phyloP scores from a whole-genome alignment of 2,113 vertebrate genomes.

The Noctilio leporinus region DNA sequence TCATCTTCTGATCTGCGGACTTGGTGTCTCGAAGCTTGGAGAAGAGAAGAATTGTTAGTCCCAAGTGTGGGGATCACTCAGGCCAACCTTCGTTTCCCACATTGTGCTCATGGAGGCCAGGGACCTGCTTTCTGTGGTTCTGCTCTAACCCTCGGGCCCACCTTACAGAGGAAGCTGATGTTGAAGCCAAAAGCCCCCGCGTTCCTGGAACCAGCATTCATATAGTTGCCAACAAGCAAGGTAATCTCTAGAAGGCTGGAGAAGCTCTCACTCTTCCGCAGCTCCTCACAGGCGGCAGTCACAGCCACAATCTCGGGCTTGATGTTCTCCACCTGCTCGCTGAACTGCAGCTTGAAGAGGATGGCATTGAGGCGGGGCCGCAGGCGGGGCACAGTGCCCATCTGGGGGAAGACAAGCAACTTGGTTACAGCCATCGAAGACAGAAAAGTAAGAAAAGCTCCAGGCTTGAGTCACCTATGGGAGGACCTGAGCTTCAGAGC shows the following conservation, averaged over 20 bases:
- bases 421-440: not conserved
- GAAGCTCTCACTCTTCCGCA: conserved; percentile 85
- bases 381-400: conserved; percentile 86
- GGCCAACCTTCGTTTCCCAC: not conserved
- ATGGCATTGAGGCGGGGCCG: conserved; percentile 85
- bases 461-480: not conserved
- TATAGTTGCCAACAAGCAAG: conserved; percentile 89
- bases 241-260: conserved; percentile 84
- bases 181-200: conserved; percentile 89
- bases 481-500: not conserved
- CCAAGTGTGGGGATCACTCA: not conserved
- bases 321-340: conserved; percentile 90
- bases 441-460: not conserved
- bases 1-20: conserved; percentile 86
- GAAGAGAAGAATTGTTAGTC: not conserved
- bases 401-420: conserved; percentile 74
- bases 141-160: conserved; percentile 7
- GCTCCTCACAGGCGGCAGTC: conserved; percentile 91
- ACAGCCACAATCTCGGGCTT: conserved; percentile 93
- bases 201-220: conserved; percentile 93
- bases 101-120: not conserved
- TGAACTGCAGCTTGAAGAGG: conserved; percentile 90
- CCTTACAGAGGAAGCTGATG: conserved; percentile 89
- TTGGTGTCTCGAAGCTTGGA: conserved; percentile 84
- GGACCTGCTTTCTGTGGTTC: not conserved